phyloP scores from a whole-genome alignment of 1,140 invertebrate genomes.

The Caenorhabditis tropicalis region DNA sequence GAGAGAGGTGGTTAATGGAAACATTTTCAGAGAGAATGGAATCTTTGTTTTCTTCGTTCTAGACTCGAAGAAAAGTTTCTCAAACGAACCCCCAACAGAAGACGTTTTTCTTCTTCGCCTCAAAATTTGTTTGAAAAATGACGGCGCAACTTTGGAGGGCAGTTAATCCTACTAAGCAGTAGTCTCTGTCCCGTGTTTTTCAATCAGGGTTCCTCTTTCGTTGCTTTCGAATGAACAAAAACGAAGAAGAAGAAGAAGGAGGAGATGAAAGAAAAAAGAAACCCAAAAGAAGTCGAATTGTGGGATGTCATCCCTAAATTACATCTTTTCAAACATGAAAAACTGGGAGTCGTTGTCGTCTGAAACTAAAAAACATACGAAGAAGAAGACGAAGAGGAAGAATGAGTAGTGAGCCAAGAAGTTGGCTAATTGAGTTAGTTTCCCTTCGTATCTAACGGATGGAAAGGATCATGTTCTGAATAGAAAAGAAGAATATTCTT shows the following conservation, averaged over 20 bases:
- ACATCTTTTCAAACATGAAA: conserved; percentile 44
- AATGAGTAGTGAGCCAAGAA: conserved; percentile 17
- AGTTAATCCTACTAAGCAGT: conserved; percentile 43
- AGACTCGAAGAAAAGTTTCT: background rate
- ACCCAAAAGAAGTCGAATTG: background rate
- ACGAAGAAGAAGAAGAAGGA: background rate
- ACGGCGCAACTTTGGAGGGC: conserved; percentile 36
- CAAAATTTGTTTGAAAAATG: conserved; percentile 40
- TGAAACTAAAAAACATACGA: background rate
- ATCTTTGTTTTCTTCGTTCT: background rate
- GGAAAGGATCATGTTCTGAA: conserved; percentile 43
- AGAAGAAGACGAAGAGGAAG: background rate
- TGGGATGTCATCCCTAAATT: conserved; percentile 33
- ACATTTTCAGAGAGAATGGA: background rate
- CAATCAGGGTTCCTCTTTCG: conserved; percentile 33
- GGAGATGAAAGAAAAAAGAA: background rate
- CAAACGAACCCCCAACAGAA: background rate
- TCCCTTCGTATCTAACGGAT: conserved; percentile 31
- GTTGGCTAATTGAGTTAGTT: conserved; percentile 43
- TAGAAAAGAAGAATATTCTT: conserved; percentile 13
- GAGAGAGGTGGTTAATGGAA: background rate
- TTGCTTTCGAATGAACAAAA: background rate
- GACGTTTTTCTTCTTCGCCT: background rate
- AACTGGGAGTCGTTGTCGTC: conserved; percentile 25
- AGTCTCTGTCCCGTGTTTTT: conserved; percentile 44